Conservation (phyloP, 2,888 invertebrate species). For the Clitarchus hookeri region DNA sequence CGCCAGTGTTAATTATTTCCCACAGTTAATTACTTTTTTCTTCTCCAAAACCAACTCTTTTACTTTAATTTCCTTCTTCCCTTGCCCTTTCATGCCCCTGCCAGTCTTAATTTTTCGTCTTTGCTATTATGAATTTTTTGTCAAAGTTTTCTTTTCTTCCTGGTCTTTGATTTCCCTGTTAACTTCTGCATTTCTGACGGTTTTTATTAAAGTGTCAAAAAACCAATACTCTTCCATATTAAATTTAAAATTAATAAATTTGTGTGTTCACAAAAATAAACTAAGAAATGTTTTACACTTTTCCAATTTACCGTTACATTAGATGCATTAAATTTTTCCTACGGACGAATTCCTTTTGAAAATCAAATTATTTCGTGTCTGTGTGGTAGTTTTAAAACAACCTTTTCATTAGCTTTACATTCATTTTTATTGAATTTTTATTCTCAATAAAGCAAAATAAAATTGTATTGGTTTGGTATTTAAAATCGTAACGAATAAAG, state of each 20-base stretch:
- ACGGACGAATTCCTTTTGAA: neutral
- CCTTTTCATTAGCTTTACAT: too few relatives aligned
- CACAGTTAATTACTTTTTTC: conserved; percentile 45
- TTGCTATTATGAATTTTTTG: conserved; percentile 26
- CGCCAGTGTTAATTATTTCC: conserved; percentile 44
- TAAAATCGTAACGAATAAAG: too few relatives aligned
- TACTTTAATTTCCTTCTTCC: conserved; percentile 29
- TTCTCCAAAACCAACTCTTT: conserved; percentile 23
- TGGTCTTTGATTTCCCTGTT: neutral
- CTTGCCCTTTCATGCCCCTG: conserved; percentile 29
- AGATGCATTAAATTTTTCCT: neutral
- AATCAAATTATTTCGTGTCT: neutral
- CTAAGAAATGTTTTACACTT: neutral
- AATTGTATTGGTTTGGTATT: too few relatives aligned
- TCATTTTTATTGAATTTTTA: too few relatives aligned
- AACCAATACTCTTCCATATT: neutral
- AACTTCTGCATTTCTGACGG: neutral
- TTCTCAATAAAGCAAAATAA: too few relatives aligned
- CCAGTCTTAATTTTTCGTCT: conserved; percentile 32
- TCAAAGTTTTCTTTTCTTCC: conserved; percentile 23
- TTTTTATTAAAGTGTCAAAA: conserved; percentile 23
- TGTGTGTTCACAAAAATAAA: neutral
- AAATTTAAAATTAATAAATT: conserved; percentile 20
- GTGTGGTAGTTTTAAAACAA: neutral
- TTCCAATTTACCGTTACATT: neutral